A percentile compares a stretch with the other conserved stretches of the same genome.
phyloP scores from a whole-genome alignment of 2,113 vertebrate genomes.

The Dicaeum eximium region DNA sequence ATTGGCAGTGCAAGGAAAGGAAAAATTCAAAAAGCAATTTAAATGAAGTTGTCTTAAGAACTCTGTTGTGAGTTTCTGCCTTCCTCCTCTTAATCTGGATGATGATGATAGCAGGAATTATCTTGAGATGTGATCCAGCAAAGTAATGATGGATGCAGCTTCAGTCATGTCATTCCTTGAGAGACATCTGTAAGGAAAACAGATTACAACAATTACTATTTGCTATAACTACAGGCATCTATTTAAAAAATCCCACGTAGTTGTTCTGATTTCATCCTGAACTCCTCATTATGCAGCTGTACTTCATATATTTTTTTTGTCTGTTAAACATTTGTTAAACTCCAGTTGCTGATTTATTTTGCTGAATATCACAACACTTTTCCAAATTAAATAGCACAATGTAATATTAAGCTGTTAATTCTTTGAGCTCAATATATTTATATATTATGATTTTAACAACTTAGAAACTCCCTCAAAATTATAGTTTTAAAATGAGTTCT shows the following conservation, averaged over 20 bases:
- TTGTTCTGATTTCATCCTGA: not conserved
- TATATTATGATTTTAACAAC: not conserved
- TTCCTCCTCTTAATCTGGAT: not conserved
- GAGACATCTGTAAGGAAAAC: not conserved
- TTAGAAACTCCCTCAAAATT: not conserved
- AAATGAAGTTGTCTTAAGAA: not conserved
- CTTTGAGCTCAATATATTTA: not conserved
- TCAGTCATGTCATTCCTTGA: not conserved
- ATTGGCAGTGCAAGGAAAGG: not conserved
- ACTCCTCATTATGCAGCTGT: not conserved
- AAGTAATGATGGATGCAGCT: not conserved
- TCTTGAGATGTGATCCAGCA: not conserved
- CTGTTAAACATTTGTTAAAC: not conserved
- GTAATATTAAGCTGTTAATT: not conserved
- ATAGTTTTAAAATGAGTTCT: not conserved
- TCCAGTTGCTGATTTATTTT: not conserved
- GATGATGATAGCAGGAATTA: not conserved
- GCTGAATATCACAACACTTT: not conserved
- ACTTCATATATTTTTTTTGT: not conserved
- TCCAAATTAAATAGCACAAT: not conserved
- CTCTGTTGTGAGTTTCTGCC: not conserved
- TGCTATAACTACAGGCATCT: not conserved
- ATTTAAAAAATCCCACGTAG: not conserved
- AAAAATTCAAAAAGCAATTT: not conserved
- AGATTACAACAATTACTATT: not conserved